Conservation (phyloP, 2,113 vertebrate genomes). For the Nesoenas mayeri region DNA sequence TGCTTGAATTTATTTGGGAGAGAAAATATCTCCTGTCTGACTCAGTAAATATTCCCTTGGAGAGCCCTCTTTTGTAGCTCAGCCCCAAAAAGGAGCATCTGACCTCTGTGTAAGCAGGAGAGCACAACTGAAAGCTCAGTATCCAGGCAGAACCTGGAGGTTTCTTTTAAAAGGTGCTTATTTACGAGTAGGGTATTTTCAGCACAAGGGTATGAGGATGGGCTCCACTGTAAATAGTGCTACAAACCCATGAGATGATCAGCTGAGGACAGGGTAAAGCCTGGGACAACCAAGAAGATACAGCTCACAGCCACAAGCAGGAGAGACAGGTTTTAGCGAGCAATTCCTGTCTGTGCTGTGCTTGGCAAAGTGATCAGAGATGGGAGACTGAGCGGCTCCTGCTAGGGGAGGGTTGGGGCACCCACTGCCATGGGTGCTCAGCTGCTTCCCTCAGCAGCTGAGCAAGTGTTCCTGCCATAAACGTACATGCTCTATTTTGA, state of each 20-base stretch:
- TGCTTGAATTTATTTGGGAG: not conserved
- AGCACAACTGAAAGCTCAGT: not conserved
- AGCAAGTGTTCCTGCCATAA: not conserved
- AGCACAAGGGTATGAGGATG: not conserved
- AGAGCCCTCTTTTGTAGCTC: not conserved
- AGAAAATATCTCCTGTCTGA: not conserved
- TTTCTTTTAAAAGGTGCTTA: not conserved
- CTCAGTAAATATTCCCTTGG: not conserved
- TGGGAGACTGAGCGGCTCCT: accelerated
- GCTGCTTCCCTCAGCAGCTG: not conserved
- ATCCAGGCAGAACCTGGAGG: not conserved
- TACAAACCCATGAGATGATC: accelerated
- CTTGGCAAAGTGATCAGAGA: not conserved
- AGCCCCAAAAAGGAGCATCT: not conserved
- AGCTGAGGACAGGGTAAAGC: not conserved
- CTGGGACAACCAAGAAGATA: not conserved
- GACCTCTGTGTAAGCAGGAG: not conserved
- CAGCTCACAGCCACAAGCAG: not conserved
- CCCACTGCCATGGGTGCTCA: not conserved
- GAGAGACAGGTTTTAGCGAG: not conserved
- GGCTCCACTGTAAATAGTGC: not conserved
- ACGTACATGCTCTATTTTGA: not conserved
- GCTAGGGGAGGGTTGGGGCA: not conserved
- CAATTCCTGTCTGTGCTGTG: not conserved
- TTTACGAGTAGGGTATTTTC: not conserved